A percentile compares a stretch with the other conserved stretches of the same genome.
These are phyloP conservation scores for Caenorhabditis brenneri DNA, from an alignment of 1,140 invertebrate species.

Conservation along the genomic window DNA sequence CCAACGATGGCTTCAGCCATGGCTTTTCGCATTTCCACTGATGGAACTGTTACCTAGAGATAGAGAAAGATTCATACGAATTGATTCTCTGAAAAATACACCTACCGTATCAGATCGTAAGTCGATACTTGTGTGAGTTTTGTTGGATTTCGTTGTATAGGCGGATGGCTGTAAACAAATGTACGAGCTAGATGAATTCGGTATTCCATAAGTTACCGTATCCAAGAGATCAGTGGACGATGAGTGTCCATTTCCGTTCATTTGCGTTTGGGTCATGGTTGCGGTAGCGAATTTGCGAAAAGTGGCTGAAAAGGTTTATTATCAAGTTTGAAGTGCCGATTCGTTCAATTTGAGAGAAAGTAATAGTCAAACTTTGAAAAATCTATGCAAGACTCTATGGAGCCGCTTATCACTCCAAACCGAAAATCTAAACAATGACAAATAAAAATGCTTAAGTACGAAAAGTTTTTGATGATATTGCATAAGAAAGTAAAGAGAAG, in stretches of 20 bases:
- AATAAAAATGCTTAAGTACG: no score
- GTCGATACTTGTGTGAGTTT: constrained; percentile 73
- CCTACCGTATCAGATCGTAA: constrained; percentile 78
- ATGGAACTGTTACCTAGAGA: constrained; percentile 75
- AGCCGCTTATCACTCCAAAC: no score
- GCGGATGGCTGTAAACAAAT: constrained; percentile 1
- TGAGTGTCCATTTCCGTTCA: neutral
- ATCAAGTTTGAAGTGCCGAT: no score
- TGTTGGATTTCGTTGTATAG: neutral
- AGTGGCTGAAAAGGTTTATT: neutral
- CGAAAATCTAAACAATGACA: no score
- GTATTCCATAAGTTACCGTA: neutral
- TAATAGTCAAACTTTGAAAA: no score
- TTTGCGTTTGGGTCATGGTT: neutral
- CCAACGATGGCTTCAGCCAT: constrained; percentile 86
- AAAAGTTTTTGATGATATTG: constrained; percentile 15
- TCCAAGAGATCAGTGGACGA: constrained; percentile 3
- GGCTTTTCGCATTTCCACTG: constrained; percentile 81
- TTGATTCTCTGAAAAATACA: neutral
- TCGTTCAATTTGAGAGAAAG: no score
- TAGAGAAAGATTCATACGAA: constrained; percentile 60
- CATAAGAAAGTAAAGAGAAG: neutral
- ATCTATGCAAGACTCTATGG: no score
- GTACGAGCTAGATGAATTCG: neutral
- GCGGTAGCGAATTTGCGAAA: neutral